Conservation (phyloP, 2,888 invertebrate species). For the Agrypnus murinus region DNA sequence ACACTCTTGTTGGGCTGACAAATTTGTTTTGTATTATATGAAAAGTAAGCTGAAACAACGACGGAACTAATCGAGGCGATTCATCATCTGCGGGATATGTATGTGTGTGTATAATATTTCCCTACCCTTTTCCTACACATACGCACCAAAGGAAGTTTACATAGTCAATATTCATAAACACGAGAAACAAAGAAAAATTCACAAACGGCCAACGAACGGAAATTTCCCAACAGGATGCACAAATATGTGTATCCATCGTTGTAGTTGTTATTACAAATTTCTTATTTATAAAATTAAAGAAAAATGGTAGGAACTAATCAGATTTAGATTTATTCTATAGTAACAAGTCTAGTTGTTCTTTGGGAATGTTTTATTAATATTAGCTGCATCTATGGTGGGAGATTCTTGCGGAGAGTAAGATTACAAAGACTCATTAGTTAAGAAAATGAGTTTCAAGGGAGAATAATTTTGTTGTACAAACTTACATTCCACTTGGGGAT, state of each 20-base stretch:
- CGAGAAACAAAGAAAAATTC: no score
- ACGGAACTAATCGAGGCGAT: constrained; percentile 38
- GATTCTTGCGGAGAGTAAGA: neutral
- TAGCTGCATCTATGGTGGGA: neutral
- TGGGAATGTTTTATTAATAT: constrained; percentile 16
- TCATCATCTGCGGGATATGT: constrained; percentile 40
- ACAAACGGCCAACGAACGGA: no score
- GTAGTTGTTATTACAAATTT: no score
- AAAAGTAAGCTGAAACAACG: constrained; percentile 30
- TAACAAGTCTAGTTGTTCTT: no score
- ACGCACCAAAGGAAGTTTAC: neutral
- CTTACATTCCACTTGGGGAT: neutral
- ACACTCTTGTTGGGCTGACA: constrained; percentile 45
- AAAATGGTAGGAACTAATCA: no score
- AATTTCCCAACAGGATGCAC: constrained; percentile 37
- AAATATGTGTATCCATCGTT: no score
- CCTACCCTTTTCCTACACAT: neutral
- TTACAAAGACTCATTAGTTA: neutral
- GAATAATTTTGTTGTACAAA: neutral
- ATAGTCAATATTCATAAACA: no score
- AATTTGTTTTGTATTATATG: constrained; percentile 51
- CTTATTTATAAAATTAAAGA: no score
- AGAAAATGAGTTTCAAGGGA: neutral
- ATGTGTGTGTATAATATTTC: neutral
- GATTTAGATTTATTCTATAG: no score